These are phyloP conservation scores for Fistularia tabacaria DNA, from an alignment of 2,797 vertebrate species.

Conservation along the genomic window DNA sequence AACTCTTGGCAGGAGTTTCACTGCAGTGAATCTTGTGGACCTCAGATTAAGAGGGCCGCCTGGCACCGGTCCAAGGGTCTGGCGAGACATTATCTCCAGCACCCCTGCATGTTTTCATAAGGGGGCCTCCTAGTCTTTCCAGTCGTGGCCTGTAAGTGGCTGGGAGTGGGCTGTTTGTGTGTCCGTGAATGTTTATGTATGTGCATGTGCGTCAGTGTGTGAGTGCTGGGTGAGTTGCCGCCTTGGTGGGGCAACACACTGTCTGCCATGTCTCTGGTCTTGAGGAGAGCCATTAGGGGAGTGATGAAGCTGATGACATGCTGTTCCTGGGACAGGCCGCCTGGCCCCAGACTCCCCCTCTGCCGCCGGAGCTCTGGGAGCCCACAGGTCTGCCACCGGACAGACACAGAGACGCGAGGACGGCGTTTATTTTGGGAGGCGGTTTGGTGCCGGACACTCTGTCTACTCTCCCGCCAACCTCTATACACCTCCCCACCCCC, in stretches of 20 bases:
- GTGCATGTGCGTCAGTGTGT: slow-evolving; percentile 14
- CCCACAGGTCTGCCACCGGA: slow-evolving; percentile 60
- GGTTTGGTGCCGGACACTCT: slow-evolving; percentile 82
- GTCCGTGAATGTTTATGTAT: slow-evolving; percentile 35
- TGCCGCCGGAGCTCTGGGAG: slow-evolving; percentile 48
- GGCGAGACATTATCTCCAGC: slow-evolving; percentile 60
- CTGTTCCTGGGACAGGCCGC: slow-evolving; percentile 75
- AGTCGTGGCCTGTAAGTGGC: slow-evolving; percentile 48
- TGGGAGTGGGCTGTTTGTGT: slow-evolving; percentile 63
- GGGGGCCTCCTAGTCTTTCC: slow-evolving; percentile 60
- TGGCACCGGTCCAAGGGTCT: slow-evolving; percentile 50
- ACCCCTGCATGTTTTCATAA: slow-evolving; percentile 63
- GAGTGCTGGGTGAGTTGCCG: slow-evolving; percentile 56
- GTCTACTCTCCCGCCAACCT: slow-evolving; percentile 71
- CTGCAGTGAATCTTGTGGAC: slow-evolving; percentile 35
- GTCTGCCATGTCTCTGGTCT: slow-evolving; percentile 65
- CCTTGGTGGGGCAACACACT: slow-evolving; percentile 63
- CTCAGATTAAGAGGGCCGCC: slow-evolving; percentile 46
- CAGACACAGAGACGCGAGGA: slow-evolving; percentile 67
- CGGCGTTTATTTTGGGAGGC: slow-evolving; percentile 80
- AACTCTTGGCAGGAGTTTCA: slow-evolving; percentile 30
- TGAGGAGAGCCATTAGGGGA: slow-evolving; percentile 72
- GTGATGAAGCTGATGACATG: slow-evolving; percentile 82
- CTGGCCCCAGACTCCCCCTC: slow-evolving; percentile 58
- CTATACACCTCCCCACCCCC: slow-evolving; percentile 26